These are phyloP conservation scores for Pipistrellus kuhlii DNA, from an alignment of 2,797 vertebrate species.

Conservation along the genomic window DNA sequence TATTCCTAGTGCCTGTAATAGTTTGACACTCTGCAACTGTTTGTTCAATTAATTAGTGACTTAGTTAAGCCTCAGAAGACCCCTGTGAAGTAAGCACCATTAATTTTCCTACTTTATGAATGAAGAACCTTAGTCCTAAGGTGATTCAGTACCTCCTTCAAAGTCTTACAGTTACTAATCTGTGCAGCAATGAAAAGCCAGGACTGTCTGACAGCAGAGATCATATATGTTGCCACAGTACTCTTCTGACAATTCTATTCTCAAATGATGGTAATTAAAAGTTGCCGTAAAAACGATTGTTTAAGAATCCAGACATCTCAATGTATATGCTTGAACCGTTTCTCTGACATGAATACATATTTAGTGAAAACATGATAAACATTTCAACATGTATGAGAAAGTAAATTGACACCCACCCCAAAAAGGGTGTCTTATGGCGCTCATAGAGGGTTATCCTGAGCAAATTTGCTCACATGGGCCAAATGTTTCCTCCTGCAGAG, in stretches of 20 bases:
- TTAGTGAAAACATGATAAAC: conserved; percentile 50
- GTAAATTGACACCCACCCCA: background rate
- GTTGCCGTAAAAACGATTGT: conserved; percentile 8
- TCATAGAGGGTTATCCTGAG: conserved; percentile 70
- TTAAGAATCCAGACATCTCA: background rate
- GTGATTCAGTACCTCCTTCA: background rate
- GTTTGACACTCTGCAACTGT: conserved; percentile 6
- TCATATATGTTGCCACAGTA: background rate
- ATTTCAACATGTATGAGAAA: conserved; percentile 40
- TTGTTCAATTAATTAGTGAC: conserved; percentile 21
- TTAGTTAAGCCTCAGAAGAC: conserved; percentile 9
- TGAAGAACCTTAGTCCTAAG: background rate
- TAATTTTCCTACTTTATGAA: background rate
- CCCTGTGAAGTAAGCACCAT: background rate
- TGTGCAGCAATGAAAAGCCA: background rate
- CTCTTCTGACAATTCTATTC: background rate
- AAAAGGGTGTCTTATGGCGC: conserved; percentile 51
- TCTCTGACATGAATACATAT: background rate
- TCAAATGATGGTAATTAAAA: background rate
- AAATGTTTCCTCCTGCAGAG: conserved; percentile 80
- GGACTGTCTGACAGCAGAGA: background rate
- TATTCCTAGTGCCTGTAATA: background rate
- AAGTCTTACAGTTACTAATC: background rate
- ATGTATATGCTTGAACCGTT: background rate
- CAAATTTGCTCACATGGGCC: conserved; percentile 77